These are phyloP conservation scores for Tachina fera DNA, from an alignment of 2,888 invertebrate genomes.

Conservation along the genomic window DNA sequence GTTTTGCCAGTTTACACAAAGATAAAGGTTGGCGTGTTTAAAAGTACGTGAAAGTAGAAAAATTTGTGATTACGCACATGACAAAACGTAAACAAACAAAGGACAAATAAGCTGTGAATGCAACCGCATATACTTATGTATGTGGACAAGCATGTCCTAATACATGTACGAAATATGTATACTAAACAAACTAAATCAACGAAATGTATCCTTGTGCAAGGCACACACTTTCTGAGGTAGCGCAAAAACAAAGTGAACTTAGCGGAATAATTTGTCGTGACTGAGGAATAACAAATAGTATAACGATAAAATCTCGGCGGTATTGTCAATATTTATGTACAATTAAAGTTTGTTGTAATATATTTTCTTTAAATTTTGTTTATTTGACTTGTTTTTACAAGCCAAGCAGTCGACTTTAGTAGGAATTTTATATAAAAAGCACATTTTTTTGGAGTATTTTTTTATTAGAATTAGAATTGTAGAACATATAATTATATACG, in stretches of 20 bases:
- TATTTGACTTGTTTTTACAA: too few relatives aligned
- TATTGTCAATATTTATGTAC: too few relatives aligned
- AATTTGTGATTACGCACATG: constrained; percentile 61
- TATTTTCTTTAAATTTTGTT: too few relatives aligned
- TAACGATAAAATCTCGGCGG: too few relatives aligned
- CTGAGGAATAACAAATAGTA: too few relatives aligned
- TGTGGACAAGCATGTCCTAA: neutral
- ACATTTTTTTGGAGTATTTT: too few relatives aligned
- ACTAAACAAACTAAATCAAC: constrained; percentile 2
- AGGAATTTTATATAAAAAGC: too few relatives aligned
- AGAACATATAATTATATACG: too few relatives aligned
- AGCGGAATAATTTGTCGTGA: neutral
- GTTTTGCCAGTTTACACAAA: constrained; percentile 1
- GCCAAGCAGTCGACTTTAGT: too few relatives aligned
- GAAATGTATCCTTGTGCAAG: constrained; percentile 6
- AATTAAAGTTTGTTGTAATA: too few relatives aligned
- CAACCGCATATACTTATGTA: constrained; percentile 11
- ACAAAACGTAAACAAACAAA: constrained; percentile 2
- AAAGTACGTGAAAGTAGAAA: constrained; percentile 60
- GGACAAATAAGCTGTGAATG: constrained; percentile 25
- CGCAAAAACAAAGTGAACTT: neutral
- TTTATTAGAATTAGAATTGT: too few relatives aligned
- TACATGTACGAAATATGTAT: constrained; percentile 1
- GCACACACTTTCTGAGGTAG: neutral
- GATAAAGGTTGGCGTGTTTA: constrained; percentile 46